Conservation (phyloP, 2,113 vertebrate genomes). For the Grallaria varia region DNA sequence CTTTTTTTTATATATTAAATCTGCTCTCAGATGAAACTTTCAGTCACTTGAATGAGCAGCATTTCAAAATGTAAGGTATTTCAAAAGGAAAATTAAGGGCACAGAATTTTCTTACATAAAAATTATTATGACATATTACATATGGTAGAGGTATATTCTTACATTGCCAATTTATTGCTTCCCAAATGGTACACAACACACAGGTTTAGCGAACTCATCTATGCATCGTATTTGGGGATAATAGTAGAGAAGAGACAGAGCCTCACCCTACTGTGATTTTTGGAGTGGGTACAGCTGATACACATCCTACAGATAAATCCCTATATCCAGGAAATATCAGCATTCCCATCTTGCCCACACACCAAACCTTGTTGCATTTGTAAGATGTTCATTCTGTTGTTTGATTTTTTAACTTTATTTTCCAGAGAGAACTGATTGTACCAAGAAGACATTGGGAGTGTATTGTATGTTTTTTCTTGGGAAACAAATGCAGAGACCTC, state of each 20-base stretch:
- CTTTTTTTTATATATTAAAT: background rate
- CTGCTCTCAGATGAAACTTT: background rate
- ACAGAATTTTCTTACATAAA: background rate
- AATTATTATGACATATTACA: background rate
- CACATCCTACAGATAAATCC: background rate
- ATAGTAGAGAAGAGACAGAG: background rate
- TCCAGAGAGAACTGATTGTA: background rate
- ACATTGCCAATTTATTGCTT: background rate
- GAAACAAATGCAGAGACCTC: background rate
- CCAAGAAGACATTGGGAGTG: background rate
- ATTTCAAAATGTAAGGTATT: background rate
- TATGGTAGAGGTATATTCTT: background rate
- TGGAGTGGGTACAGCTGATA: background rate
- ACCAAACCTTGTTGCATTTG: fast-evolving
- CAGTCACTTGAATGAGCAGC: background rate
- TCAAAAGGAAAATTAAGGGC: background rate
- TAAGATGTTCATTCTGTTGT: background rate
- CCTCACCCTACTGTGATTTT: background rate
- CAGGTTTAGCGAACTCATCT: background rate
- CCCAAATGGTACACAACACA: background rate
- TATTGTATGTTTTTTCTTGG: background rate
- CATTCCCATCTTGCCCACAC: background rate
- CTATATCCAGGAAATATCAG: background rate
- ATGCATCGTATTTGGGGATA: background rate
- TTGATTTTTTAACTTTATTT: background rate